A percentile compares a stretch with the other conserved stretches of the same genome.
Evolutionary conservation across 2,797 vertebrate species (phyloP).

Genomic region (Ataeniobius toweri): DNA sequence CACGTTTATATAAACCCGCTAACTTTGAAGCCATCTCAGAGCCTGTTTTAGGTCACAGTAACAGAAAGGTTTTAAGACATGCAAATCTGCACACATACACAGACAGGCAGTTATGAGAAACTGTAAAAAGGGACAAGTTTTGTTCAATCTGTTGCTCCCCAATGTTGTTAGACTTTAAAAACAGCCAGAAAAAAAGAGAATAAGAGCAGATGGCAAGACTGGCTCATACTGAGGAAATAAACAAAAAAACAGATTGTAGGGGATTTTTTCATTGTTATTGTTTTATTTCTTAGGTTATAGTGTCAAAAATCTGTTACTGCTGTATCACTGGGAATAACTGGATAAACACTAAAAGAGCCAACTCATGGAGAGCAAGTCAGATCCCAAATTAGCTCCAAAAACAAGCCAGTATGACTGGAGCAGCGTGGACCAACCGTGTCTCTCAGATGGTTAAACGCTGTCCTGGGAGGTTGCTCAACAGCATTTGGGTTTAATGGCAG

Average conservation of each 20-base stretch:
- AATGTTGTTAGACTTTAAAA: constrained; percentile 26
- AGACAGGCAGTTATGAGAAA: neutral
- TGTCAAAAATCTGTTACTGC: neutral
- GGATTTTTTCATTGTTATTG: neutral
- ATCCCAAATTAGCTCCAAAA: too few species aligned
- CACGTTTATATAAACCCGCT: neutral
- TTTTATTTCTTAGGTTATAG: neutral
- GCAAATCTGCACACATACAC: neutral
- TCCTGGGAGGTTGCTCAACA: neutral
- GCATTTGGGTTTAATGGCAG: neutral
- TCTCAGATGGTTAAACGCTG: neutral
- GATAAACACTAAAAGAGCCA: neutral
- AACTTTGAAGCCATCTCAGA: neutral
- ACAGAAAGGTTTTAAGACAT: neutral
- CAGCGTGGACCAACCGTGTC: neutral
- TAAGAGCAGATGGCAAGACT: neutral
- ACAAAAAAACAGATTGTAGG: neutral
- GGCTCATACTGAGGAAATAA: neutral
- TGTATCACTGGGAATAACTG: neutral
- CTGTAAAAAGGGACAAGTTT: constrained; percentile 5
- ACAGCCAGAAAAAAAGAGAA: constrained; percentile 18
- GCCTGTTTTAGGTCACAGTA: constrained; percentile 2
- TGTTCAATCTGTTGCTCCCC: constrained; percentile 5
- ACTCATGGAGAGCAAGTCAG: neutral
- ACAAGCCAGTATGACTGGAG: neutral